Evolutionary conservation across 2,888 invertebrate species (phyloP).

Genomic region (Cheilosia pagana): DNA sequence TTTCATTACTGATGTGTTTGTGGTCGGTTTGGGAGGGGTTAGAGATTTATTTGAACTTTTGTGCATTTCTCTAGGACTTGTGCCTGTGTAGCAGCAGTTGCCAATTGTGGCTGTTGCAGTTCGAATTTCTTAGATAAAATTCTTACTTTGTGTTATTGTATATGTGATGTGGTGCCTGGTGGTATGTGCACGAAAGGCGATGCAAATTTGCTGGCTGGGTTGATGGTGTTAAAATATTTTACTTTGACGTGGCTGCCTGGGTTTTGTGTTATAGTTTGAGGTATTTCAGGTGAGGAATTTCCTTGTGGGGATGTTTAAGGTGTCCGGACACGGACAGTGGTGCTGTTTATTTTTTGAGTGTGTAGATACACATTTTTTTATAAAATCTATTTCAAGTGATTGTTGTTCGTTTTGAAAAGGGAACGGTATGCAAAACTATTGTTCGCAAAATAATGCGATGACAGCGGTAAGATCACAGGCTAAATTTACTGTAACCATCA

Average conservation of each 20-base stretch:
- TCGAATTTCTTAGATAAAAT: conserved; percentile 48
- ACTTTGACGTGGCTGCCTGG: background rate
- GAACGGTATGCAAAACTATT: too few species aligned
- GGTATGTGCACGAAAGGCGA: conserved; percentile 32
- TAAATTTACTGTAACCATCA: too few species aligned
- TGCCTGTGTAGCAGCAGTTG: conserved; percentile 9
- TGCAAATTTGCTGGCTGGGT: conserved; percentile 31
- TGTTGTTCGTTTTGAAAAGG: too few species aligned
- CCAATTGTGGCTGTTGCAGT: conserved; percentile 38
- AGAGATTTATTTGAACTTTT: conserved; percentile 13
- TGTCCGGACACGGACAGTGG: background rate
- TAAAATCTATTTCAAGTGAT: background rate
- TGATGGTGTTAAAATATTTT: conserved; percentile 42
- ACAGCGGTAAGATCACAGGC: too few species aligned
- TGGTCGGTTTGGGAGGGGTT: background rate
- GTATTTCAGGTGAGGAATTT: conserved; percentile 37
- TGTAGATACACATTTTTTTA: too few species aligned
- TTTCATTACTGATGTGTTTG: conserved; percentile 38
- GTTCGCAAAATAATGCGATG: too few species aligned
- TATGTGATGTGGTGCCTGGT: background rate
- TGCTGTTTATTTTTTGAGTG: too few species aligned
- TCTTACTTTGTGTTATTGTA: conserved; percentile 46
- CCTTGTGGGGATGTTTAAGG: conserved; percentile 20
- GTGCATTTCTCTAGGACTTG: background rate
- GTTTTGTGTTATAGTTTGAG: background rate